phyloP scores from a whole-genome alignment of 2,797 vertebrate species.

The Margarornis squamiger region DNA sequence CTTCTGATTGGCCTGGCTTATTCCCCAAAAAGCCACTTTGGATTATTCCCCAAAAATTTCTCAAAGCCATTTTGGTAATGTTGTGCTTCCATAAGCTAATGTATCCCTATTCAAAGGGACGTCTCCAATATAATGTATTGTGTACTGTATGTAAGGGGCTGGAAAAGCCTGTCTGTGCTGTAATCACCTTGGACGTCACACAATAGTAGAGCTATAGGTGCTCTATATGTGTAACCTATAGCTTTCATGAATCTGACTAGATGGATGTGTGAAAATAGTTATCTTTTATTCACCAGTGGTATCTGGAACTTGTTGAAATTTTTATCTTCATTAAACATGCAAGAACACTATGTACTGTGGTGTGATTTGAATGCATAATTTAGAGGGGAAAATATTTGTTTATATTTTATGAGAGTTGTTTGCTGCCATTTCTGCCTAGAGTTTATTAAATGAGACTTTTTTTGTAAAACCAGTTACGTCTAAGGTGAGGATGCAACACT shows the following conservation, averaged over 20 bases:
- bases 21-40: not conserved
- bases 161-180: not conserved
- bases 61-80: not conserved
- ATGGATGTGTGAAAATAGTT: not conserved
- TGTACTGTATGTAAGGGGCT: not conserved
- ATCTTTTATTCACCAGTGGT: slow-evolving; percentile 36
- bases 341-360: slow-evolving; percentile 16
- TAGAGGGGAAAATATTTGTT: not conserved
- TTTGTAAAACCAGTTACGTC: not conserved
- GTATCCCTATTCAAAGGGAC: not conserved
- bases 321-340: slow-evolving; percentile 63
- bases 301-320: slow-evolving; percentile 32
- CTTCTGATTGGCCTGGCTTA: not conserved
- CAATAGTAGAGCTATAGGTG: not conserved
- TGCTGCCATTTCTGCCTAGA: not conserved
- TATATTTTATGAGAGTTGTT: not conserved
- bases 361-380: slow-evolving; percentile 45
- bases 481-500: not conserved
- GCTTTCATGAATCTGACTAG: not conserved
- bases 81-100: not conserved
- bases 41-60: not conserved
- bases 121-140: not conserved
- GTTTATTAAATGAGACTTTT: not conserved
- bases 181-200: not conserved
- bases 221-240: not conserved